A percentile compares a stretch with the other conserved stretches of the same genome.
Conservation (phyloP, 2,888 invertebrate genomes). For the Eristalis tenax region DNA sequence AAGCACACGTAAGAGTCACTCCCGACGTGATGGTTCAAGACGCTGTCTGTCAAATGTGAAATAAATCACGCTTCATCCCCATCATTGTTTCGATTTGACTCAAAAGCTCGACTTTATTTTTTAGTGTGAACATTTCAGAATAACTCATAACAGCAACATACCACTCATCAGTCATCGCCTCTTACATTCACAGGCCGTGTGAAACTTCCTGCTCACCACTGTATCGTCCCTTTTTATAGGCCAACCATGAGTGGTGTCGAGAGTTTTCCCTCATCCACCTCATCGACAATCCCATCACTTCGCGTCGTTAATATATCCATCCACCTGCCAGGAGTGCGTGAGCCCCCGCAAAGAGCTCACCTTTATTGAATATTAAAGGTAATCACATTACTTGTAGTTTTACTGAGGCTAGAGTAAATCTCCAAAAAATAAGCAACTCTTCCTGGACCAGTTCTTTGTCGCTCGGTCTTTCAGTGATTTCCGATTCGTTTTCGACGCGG, state of each 20-base stretch:
- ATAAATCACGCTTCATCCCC: background rate
- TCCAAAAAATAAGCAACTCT: constrained; percentile 48
- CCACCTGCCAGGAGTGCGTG: background rate
- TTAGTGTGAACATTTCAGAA: too few relatives aligned
- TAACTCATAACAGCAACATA: background rate
- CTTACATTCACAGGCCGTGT: background rate
- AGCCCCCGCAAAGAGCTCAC: constrained; percentile 6
- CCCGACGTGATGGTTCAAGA: too few relatives aligned
- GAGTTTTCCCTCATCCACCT: constrained; percentile 12
- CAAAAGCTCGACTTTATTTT: too few relatives aligned
- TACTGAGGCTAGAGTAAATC: constrained; percentile 10
- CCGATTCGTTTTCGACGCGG: constrained; percentile 21
- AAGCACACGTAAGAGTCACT: too few relatives aligned
- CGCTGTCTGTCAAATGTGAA: too few relatives aligned
- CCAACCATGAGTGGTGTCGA: constrained; percentile 4
- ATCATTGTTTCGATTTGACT: too few relatives aligned
- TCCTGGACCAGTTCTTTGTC: background rate
- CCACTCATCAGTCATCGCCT: background rate
- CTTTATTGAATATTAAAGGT: constrained; percentile 35
- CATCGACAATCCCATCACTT: constrained; percentile 4
- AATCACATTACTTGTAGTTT: constrained; percentile 39
- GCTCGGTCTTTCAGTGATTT: background rate
- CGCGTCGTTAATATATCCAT: constrained; percentile 1
- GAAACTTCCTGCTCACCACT: constrained; percentile 12
- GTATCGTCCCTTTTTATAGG: constrained; percentile 1